Evolutionary conservation across 2,888 invertebrate genomes (phyloP).

Genomic region (Fissipunctia ypsillon): DNA sequence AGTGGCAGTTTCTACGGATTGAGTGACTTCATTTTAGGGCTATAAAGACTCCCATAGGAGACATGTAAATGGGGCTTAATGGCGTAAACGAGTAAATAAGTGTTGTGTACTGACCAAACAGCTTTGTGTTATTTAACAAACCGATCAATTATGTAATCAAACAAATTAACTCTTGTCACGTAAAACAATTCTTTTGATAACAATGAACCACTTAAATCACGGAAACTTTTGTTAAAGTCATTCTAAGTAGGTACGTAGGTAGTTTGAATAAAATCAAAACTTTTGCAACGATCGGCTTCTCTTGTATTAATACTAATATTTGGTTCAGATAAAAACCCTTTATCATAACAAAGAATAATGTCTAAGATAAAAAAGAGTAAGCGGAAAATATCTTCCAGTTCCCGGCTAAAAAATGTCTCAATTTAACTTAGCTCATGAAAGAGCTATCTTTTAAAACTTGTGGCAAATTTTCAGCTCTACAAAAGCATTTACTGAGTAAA

Average conservation of each 20-base stretch:
- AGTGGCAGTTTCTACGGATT: constrained; percentile 28
- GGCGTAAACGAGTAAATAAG: constrained; percentile 1
- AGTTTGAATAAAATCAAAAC: not conserved
- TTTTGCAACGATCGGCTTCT: not conserved
- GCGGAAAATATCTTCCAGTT: constrained; percentile 22
- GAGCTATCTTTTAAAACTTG: constrained; percentile 32
- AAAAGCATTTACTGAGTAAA: constrained; percentile 20
- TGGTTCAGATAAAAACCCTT: constrained; percentile 1
- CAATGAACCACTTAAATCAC: not conserved
- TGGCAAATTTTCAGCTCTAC: constrained; percentile 22
- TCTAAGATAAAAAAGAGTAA: constrained; percentile 15
- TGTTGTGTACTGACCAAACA: not conserved
- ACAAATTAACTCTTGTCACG: constrained; percentile 1
- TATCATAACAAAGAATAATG: constrained; percentile 26
- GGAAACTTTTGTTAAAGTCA: not conserved
- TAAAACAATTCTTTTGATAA: not conserved
- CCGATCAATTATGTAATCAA: constrained; percentile 4
- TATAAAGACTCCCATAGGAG: constrained; percentile 32
- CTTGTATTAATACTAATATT: not conserved
- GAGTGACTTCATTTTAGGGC: constrained; percentile 9
- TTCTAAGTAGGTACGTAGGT: not conserved
- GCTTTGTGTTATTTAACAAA: not conserved
- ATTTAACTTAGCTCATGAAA: constrained; percentile 46
- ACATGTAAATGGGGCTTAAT: not conserved
- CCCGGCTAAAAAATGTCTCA: constrained; percentile 22